A percentile compares a stretch with the other conserved stretches of the same genome.
phyloP scores from a whole-genome alignment of 2,113 vertebrate genomes.

The Gambusia holbrooki region DNA sequence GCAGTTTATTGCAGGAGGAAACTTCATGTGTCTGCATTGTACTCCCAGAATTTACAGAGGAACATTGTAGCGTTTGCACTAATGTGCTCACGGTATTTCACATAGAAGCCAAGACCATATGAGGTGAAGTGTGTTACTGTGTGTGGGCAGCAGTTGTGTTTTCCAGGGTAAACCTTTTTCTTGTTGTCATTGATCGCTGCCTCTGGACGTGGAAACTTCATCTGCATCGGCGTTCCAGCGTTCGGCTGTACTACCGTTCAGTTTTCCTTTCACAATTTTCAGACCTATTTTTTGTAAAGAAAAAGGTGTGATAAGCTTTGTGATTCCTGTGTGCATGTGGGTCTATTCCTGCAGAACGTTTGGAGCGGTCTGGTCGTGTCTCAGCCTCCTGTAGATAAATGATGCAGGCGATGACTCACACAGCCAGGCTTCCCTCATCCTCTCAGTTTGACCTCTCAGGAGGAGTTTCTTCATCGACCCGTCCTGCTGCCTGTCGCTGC shows the following conservation, averaged over 20 bases:
- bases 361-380: slow-evolving; percentile 34
- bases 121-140: too few species aligned
- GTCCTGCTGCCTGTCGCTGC: slow-evolving; percentile 10
- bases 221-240: too few species aligned
- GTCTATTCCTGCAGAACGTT: slow-evolving; percentile 5
- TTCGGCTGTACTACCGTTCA: too few species aligned
- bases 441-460: slow-evolving; percentile 6
- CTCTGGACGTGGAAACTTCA: too few species aligned
- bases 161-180: too few species aligned
- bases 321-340: slow-evolving; percentile 8
- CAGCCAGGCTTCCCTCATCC: slow-evolving; percentile 24
- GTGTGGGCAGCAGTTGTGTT: too few species aligned
- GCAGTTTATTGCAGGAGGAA: neutral
- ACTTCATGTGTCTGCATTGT: neutral
- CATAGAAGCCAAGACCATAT: too few species aligned
- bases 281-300: neutral
- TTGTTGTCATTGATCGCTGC: too few species aligned
- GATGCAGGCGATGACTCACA: slow-evolving; percentile 61
- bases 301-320: neutral
- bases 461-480: slow-evolving; percentile 26
- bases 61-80: neutral
- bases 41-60: neutral
- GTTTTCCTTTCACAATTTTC: neutral
- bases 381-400: slow-evolving; percentile 14
- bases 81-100: too few species aligned